Percentiles rank a stretch among this genome's conserved stretches.
Evolutionary conservation across 1,140 invertebrate genomes (phyloP).

Genomic region (Platorchestia sp.): DNA sequence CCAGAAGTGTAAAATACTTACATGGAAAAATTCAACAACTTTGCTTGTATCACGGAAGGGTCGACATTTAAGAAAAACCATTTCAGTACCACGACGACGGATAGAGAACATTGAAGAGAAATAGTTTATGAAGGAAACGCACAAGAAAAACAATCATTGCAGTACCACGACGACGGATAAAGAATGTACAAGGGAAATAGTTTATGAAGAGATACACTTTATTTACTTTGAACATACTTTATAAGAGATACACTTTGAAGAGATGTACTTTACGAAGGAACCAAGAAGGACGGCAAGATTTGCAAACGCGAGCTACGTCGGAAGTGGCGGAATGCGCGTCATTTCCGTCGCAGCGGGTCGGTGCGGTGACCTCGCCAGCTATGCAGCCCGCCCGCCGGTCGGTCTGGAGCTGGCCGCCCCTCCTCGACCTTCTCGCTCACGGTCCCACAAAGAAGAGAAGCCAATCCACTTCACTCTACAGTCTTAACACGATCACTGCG

Average conservation of each 20-base stretch:
- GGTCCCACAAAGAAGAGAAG: background rate
- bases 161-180: background rate
- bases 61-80: too few species aligned
- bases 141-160: too few species aligned
- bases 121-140: too few species aligned
- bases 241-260: too few species aligned
- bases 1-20: too few species aligned
- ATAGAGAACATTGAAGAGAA: background rate
- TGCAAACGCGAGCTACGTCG: background rate
- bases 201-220: too few species aligned
- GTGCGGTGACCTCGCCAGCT: slow-evolving; percentile 42
- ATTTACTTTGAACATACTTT: too few species aligned
- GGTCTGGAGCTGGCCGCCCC: background rate
- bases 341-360: slow-evolving; percentile 25
- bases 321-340: slow-evolving; percentile 46
- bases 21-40: too few species aligned
- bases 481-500: too few species aligned
- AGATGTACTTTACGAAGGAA: background rate
- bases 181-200: too few species aligned
- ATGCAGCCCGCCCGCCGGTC: slow-evolving; percentile 31
- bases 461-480: background rate
- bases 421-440: background rate
- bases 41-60: too few species aligned
- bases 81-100: background rate
- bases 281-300: background rate